phyloP scores from a whole-genome alignment of 2,113 vertebrate species.

The Nothoprocta perdicaria region DNA sequence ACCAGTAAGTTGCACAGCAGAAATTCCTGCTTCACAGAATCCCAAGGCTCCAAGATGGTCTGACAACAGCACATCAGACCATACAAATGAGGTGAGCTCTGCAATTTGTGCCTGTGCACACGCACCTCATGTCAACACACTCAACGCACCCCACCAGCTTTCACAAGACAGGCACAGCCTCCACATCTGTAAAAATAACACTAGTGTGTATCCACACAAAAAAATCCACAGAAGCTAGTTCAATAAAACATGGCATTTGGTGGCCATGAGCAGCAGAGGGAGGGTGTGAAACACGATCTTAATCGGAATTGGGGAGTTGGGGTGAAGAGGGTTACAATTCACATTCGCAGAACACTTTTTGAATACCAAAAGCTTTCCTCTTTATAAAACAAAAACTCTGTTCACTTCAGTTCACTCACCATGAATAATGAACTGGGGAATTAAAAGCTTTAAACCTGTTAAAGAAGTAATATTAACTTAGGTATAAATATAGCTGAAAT shows the following conservation, averaged over 20 bases:
- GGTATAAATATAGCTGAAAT: constrained; percentile 86
- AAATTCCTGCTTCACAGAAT: background rate
- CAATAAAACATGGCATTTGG: constrained; percentile 27
- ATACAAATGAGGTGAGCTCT: background rate
- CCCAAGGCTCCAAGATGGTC: background rate
- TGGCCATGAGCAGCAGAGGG: background rate
- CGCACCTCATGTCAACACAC: too few species aligned
- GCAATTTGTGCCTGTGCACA: background rate
- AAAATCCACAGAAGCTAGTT: background rate
- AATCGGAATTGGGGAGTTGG: constrained; percentile 28
- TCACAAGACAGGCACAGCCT: background rate
- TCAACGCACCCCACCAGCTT: background rate
- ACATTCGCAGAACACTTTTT: constrained; percentile 55
- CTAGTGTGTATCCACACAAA: background rate
- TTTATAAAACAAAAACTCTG: constrained; percentile 72
- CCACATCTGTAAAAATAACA: background rate
- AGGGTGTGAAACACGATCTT: constrained; percentile 14
- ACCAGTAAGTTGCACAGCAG: background rate
- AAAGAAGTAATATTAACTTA: constrained; percentile 86
- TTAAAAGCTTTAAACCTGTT: constrained; percentile 86
- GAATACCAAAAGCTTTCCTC: constrained; percentile 66
- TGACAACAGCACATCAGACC: background rate
- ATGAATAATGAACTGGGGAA: constrained; percentile 79
- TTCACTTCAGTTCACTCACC: constrained; percentile 71
- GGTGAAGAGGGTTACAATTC: constrained; percentile 46